Conservation (phyloP, 2,113 vertebrate genomes). For the Seriola aureovittata region DNA sequence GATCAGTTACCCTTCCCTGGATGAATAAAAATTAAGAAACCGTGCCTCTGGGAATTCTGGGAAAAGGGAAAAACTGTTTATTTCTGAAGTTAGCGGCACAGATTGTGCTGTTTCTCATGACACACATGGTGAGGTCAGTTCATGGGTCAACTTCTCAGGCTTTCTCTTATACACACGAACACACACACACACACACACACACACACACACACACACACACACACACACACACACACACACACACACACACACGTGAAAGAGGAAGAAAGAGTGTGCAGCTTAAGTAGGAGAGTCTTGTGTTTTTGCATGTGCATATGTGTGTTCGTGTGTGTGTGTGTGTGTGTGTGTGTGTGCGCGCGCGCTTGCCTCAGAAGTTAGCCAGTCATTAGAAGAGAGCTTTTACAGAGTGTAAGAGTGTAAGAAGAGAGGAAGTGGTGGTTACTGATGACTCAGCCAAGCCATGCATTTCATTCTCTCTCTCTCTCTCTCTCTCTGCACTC, state of each 20-base stretch:
- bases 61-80: constrained; percentile 41
- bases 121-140: constrained; percentile 38
- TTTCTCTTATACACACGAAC: constrained; percentile 8
- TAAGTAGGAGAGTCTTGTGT: constrained; percentile 17
- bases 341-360: background rate
- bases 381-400: constrained; percentile 71
- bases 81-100: constrained; percentile 10
- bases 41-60: constrained; percentile 49
- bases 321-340: constrained; percentile 20
- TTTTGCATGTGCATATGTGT: background rate
- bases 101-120: constrained; percentile 61
- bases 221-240: constrained; percentile 15
- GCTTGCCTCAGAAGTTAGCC: constrained; percentile 58
- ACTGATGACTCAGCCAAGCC: constrained; percentile 75
- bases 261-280: constrained; percentile 7
- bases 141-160: constrained; percentile 46
- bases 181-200: constrained; percentile 2
- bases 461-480: constrained; percentile 56
- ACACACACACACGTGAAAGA: background rate
- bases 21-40: background rate
- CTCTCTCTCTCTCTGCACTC: constrained; percentile 35
- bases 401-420: constrained; percentile 10
- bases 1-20: background rate
- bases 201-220: constrained; percentile 16
- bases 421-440: constrained; percentile 76